A percentile compares a stretch with the other conserved stretches of the same genome.
Evolutionary conservation across 2,888 invertebrate genomes (phyloP).

Genomic region (Leptopilina myrica): DNA sequence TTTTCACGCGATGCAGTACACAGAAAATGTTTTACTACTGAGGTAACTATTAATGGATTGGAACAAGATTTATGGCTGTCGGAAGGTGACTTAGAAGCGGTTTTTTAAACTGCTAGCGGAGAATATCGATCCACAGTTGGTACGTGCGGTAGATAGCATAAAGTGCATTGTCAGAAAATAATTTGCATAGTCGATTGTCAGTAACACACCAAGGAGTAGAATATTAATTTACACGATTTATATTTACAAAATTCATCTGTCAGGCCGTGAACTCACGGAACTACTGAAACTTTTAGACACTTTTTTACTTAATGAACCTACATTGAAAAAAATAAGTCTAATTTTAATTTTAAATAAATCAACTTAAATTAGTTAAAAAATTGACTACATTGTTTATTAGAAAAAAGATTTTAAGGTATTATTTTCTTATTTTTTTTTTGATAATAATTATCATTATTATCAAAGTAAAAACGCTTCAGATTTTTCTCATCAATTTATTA

Average conservation of each 20-base stretch:
- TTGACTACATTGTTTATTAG: too few relatives aligned
- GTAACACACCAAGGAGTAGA: constrained; percentile 22
- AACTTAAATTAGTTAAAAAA: too few relatives aligned
- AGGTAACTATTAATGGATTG: constrained; percentile 12
- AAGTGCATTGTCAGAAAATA: constrained; percentile 32
- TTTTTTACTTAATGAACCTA: too few relatives aligned
- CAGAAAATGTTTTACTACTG: constrained; percentile 1
- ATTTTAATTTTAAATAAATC: too few relatives aligned
- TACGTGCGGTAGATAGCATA: constrained; percentile 8
- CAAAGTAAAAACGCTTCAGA: too few relatives aligned
- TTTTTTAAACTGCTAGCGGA: constrained; percentile 1
- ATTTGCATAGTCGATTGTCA: constrained; percentile 26
- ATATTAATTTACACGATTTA: constrained; percentile 6
- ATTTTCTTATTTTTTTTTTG: too few relatives aligned
- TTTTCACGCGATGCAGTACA: background rate
- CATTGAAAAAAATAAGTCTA: too few relatives aligned
- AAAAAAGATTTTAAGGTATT: too few relatives aligned
- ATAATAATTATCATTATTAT: too few relatives aligned
- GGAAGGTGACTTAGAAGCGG: constrained; percentile 23
- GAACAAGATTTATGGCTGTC: constrained; percentile 11
- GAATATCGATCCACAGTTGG: constrained; percentile 19
- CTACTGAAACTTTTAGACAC: too few relatives aligned
- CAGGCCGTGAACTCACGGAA: background rate
- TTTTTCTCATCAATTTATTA: too few relatives aligned
- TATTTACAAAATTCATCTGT: background rate